Evolutionary conservation across 2,888 invertebrate genomes (phyloP).

Genomic region (Synergus laeviventris): DNA sequence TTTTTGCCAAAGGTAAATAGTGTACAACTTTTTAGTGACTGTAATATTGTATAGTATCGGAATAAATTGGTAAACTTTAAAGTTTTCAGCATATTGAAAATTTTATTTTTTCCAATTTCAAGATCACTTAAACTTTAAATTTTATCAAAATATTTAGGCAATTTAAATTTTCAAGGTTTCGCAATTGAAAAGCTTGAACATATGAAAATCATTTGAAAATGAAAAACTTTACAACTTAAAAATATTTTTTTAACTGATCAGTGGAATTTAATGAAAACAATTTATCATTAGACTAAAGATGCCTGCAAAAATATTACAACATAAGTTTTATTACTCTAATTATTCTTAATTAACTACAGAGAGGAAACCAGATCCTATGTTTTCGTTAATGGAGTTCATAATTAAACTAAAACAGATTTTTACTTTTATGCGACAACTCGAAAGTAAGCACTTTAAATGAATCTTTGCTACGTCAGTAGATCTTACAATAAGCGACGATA

Average conservation of each 20-base stretch:
- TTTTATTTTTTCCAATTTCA: too few species aligned
- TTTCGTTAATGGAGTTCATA: constrained; percentile 3
- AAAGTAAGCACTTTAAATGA: background rate
- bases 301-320: background rate
- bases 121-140: too few species aligned
- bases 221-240: background rate
- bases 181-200: too few species aligned
- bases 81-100: background rate
- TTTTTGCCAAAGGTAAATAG: background rate
- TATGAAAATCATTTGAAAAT: too few species aligned
- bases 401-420: background rate
- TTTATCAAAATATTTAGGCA: too few species aligned
- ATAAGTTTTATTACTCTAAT: background rate
- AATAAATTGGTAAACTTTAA: background rate
- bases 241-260: background rate
- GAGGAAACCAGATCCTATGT: background rate
- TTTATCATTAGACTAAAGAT: background rate
- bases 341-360: background rate
- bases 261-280: background rate
- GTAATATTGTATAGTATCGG: background rate
- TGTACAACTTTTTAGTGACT: background rate
- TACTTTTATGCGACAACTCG: background rate
- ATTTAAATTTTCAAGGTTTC: background rate
- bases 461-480: background rate
- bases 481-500: background rate